phyloP scores from a whole-genome alignment of 1,140 invertebrate species.

The Alviniconcha marisindica region DNA sequence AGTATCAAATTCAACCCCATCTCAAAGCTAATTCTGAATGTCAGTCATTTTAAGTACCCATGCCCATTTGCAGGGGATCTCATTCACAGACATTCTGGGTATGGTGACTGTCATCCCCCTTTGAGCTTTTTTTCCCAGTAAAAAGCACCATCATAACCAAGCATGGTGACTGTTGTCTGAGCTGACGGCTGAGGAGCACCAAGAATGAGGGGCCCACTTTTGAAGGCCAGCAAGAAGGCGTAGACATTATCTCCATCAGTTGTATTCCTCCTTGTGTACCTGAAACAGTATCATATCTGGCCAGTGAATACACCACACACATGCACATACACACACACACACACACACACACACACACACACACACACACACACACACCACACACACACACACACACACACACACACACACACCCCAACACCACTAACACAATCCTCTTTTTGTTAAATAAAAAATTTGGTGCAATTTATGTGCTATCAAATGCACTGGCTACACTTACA shows the following conservation, averaged over 20 bases:
- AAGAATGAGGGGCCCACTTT: not conserved
- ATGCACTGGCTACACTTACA: too few relatives aligned
- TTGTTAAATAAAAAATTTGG: too few relatives aligned
- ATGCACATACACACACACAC: too few relatives aligned
- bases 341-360: too few relatives aligned
- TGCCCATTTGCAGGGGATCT: constrained; percentile 4
- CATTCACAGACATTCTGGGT: constrained; percentile 3
- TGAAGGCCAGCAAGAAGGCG: not conserved
- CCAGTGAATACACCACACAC: too few relatives aligned
- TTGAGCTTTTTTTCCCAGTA: not conserved
- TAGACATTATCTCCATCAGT: not conserved
- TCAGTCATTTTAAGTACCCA: constrained; percentile 26
- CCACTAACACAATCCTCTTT: too few relatives aligned
- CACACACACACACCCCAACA: too few relatives aligned
- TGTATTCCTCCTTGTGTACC: constrained; percentile 5
- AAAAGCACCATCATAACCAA: constrained; percentile 10
- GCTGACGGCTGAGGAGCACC: not conserved
- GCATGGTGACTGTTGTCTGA: constrained; percentile 1
- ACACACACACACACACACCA: too few relatives aligned
- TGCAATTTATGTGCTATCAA: too few relatives aligned
- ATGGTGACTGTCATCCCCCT: constrained; percentile 1
- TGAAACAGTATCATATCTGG: too few relatives aligned
- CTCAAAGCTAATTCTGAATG: not conserved
- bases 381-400: too few relatives aligned
- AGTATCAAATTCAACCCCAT: not conserved